phyloP scores from a whole-genome alignment of 1,140 invertebrate species.

The Homarus americanus region DNA sequence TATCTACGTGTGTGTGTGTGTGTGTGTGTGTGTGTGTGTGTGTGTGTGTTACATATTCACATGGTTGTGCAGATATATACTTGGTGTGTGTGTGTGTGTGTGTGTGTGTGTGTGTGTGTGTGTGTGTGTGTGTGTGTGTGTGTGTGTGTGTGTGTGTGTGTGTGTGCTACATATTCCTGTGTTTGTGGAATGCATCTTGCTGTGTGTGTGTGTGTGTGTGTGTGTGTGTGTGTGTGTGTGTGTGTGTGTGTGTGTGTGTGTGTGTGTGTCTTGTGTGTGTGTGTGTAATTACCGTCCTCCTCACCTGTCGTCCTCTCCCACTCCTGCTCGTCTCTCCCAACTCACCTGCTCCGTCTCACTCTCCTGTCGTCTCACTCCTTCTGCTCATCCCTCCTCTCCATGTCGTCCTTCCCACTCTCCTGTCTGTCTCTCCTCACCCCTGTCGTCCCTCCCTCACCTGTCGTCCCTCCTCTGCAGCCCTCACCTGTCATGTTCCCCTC shows the following conservation, averaged over 20 bases:
- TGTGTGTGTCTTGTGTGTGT: background rate
- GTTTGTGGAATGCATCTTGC: background rate
- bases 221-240: background rate
- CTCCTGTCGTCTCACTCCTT: background rate
- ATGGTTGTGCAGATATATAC: background rate
- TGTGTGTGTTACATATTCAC: background rate
- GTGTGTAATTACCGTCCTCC: background rate
- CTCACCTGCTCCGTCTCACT: background rate
- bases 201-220: background rate
- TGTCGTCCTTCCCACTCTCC: background rate
- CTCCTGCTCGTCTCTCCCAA: background rate
- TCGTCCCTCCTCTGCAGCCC: background rate
- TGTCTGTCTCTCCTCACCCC: background rate
- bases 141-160: background rate
- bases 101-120: background rate
- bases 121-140: background rate
- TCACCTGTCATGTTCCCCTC: too few relatives aligned
- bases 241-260: background rate
- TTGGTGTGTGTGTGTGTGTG: slow-evolving; percentile 18
- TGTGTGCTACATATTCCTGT: background rate
- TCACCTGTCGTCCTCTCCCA: too few relatives aligned
- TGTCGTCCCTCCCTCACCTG: background rate
- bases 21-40: background rate
- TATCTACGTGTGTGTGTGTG: slow-evolving; percentile 30
- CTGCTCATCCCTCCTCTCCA: background rate